phyloP scores from a whole-genome alignment of 1,140 invertebrate species.

The Oryzaephilus surinamensis region DNA sequence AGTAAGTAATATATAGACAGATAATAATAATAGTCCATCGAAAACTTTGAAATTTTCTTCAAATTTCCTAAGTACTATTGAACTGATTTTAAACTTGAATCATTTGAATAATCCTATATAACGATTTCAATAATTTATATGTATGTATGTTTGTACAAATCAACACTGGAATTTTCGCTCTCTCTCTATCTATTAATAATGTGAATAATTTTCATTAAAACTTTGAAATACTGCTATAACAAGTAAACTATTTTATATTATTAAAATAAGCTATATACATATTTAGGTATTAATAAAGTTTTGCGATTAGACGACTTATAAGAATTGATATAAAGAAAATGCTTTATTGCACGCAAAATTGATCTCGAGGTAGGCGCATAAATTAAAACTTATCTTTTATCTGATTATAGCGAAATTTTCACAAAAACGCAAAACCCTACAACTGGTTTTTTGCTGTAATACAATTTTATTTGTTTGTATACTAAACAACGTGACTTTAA shows the following conservation, averaged over 20 bases:
- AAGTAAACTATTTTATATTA: too few species aligned
- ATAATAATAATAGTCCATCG: too few species aligned
- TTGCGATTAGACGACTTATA: background rate
- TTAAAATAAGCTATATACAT: too few species aligned
- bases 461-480: background rate
- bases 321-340: background rate
- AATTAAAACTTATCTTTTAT: constrained; percentile 11
- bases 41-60: too few species aligned
- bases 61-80: too few species aligned
- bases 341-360: constrained; percentile 9
- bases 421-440: constrained; percentile 3
- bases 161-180: background rate
- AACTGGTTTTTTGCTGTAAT: background rate
- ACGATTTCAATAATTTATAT: too few species aligned
- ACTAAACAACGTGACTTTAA: background rate
- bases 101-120: too few species aligned
- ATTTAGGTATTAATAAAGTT: background rate
- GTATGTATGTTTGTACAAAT: too few species aligned
- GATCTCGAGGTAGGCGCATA: constrained; percentile 9
- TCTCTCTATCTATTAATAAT: background rate
- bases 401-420: constrained; percentile 3
- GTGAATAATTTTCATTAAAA: background rate
- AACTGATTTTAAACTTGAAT: too few species aligned
- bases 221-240: background rate
- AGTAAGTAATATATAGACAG: too few species aligned